Percentiles rank a stretch among this genome's conserved stretches.
Conservation (phyloP, 2,113 vertebrate species). For the Lasiurus cinereus region DNA sequence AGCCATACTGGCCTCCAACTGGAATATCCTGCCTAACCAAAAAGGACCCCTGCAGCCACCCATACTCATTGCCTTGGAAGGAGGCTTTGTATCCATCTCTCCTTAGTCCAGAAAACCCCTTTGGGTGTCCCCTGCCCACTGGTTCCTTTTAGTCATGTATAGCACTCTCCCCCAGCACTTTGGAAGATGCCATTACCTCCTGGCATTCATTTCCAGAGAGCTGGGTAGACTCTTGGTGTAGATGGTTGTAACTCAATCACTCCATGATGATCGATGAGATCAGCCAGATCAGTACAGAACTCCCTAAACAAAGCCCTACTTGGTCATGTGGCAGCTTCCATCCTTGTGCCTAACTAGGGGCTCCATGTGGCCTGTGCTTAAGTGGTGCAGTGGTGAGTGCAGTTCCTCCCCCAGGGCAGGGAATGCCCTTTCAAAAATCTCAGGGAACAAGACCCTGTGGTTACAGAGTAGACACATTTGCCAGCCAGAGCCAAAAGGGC, state of each 20-base stretch:
- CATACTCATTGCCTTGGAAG: not conserved
- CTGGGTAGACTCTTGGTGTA: not conserved
- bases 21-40: not conserved
- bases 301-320: not conserved
- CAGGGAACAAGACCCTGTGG: not conserved
- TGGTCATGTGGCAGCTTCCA: not conserved
- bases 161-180: not conserved
- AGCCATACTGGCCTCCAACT: not conserved
- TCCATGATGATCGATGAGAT: not conserved
- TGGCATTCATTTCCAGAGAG: not conserved
- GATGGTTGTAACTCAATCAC: not conserved
- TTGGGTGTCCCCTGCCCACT: too few species aligned
- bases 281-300: not conserved
- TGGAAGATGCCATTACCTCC: not conserved
- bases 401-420: not conserved
- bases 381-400: too few species aligned
- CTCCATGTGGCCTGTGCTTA: not conserved
- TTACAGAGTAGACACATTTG: not conserved
- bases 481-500: not conserved
- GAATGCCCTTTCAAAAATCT: not conserved
- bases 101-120: not conserved
- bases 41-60: not conserved
- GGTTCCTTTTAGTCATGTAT: fast-evolving
- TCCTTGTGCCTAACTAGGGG: too few species aligned
- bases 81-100: not conserved